Evolutionary conservation across 2,797 vertebrate genomes (phyloP), one percentile per base, ranked within the genome.

Genomic region (Megalops cyprinoides): DNA sequence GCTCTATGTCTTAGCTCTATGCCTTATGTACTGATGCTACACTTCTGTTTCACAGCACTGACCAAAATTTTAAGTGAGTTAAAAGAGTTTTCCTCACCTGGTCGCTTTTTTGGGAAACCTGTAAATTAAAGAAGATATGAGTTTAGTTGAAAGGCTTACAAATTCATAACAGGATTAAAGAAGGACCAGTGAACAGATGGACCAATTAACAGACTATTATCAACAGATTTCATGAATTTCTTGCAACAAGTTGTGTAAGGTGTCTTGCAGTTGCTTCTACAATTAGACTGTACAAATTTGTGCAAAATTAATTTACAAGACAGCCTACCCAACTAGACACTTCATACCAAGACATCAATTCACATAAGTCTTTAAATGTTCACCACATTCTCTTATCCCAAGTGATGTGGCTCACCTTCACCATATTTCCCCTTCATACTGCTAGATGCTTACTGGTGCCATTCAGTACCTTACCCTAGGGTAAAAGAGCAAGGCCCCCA

Each of bases 91-190:
- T 65, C 91, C 94, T 95, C 94, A 98, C 97, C 96, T 96, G 93
- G 93, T 96, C 93, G 96, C 96, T 97, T 98, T 98, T 97, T 96
- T 98, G 91, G 96, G 95, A 97, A 97, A 97, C 97, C 97, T 98
- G 91, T 78, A 95, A 95, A 86, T 86, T 79, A 85, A 39, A 88
- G 69, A 20, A 88, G 73, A 10, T 20, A 62, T 78, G 79, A 49
- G 15, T 71, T 53, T 53, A 42, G 46, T 65, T 46, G 28, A 51
- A 46, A 31, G 23, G 48, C 25, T 37, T 56, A 31, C 15, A 73
- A 23, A 48, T 14, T 51, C 74, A 51, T 25, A n/a, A 65, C 62
- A 78, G 90, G 23, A 90, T 75, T 81, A 69, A 74, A 23, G 58
- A 56, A 34, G 42, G 18, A 77, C 20, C 42, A 28, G 4, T 15